phyloP scores from a whole-genome alignment of 2,113 vertebrate genomes.

The Calypte anna region DNA sequence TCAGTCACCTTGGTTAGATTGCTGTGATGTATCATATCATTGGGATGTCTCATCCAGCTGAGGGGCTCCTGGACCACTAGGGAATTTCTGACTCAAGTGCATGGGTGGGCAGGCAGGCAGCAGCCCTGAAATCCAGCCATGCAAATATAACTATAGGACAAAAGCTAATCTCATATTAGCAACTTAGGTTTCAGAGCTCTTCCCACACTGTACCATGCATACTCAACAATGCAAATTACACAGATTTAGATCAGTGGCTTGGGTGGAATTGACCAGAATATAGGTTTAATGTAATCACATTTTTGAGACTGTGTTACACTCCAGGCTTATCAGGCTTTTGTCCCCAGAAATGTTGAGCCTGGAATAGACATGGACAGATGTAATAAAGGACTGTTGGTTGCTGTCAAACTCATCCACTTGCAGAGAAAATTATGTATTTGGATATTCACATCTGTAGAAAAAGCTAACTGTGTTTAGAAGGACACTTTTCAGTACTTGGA shows the following conservation, averaged over 20 bases:
- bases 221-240: not conserved
- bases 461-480: not conserved
- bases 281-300: not conserved
- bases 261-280: not conserved
- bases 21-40: not conserved
- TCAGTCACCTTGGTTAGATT: not conserved
- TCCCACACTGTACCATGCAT: not conserved
- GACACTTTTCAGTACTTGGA: not conserved
- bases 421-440: not conserved
- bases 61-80: not conserved
- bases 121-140: not conserved
- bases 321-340: not conserved
- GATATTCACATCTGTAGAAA: not conserved
- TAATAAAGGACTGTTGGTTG: not conserved
- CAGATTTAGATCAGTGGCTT: not conserved
- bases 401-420: not conserved
- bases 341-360: not conserved
- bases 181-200: not conserved
- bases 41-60: not conserved
- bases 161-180: not conserved
- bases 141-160: not conserved
- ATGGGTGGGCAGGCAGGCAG: not conserved
- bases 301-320: not conserved
- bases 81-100: not conserved
- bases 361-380: not conserved